Conservation (phyloP, 2,113 vertebrate genomes). For the Pholis gunnellus region DNA sequence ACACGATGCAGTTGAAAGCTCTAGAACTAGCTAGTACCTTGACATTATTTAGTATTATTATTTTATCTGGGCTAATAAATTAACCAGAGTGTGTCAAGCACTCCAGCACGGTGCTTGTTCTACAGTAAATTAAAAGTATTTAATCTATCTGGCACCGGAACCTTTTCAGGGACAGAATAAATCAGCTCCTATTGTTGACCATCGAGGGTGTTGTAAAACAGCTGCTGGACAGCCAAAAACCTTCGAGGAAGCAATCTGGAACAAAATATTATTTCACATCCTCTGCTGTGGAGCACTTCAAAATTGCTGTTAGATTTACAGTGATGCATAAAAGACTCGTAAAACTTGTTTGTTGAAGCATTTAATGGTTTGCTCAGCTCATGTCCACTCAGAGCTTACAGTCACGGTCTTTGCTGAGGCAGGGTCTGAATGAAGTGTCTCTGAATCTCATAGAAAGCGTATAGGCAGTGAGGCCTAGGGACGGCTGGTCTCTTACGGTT, state of each 20-base stretch:
- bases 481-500: background rate
- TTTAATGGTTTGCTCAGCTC: conserved; percentile 46
- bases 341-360: conserved; percentile 57
- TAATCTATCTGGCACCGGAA: background rate
- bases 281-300: conserved; percentile 24
- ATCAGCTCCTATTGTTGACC: conserved; percentile 24
- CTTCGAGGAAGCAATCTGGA: conserved; percentile 44
- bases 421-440: background rate
- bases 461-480: background rate
- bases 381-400: conserved; percentile 8
- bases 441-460: background rate
- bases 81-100: background rate
- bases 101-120: background rate
- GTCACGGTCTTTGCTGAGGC: background rate
- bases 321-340: no score
- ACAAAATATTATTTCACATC: conserved; percentile 53
- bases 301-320: conserved; percentile 38
- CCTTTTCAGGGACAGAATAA: conserved; percentile 1
- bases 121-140: background rate
- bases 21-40: background rate
- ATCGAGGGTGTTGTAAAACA: conserved; percentile 39
- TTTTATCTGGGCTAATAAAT: background rate
- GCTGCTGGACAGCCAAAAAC: conserved; percentile 10
- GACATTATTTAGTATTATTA: background rate
- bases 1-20: background rate